Evolutionary conservation across 2,113 vertebrate genomes (phyloP).

Genomic region (Dascyllus trimaculatus): DNA sequence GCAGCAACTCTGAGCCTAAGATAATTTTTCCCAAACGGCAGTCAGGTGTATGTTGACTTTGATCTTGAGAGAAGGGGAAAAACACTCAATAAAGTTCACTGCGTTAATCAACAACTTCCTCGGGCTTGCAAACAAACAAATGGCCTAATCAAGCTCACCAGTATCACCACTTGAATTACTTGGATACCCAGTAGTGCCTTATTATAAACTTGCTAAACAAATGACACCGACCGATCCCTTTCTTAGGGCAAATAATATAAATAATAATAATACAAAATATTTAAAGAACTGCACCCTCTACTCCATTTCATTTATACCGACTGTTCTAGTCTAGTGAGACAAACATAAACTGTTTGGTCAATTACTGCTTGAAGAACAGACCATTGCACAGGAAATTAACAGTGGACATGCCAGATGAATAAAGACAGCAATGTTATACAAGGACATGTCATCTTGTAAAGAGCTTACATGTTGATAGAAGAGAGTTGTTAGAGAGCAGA

Average conservation of each 20-base stretch:
- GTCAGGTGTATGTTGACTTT: too few species aligned
- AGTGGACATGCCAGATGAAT: too few species aligned
- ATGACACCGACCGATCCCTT: too few species aligned
- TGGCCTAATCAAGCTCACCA: constrained; percentile 4
- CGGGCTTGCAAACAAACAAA: constrained; percentile 17
- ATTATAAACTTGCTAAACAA: not conserved
- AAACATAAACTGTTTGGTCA: not conserved
- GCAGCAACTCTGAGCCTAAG: not conserved
- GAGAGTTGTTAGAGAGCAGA: not conserved
- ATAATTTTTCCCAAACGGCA: not conserved
- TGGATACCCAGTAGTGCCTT: not conserved
- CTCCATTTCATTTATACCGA: too few species aligned
- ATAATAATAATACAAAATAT: too few species aligned
- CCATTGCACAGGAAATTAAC: not conserved
- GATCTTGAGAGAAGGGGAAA: too few species aligned
- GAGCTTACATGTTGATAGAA: not conserved
- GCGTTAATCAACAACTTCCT: not conserved
- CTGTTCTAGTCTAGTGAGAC: too few species aligned
- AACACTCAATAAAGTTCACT: not conserved
- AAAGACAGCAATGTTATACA: not conserved
- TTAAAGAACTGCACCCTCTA: not conserved
- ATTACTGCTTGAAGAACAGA: constrained; percentile 4
- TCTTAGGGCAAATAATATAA: too few species aligned
- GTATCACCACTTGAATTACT: constrained; percentile 9
- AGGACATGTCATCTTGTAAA: not conserved